These are phyloP conservation scores for Ammospiza caudacuta DNA, from an alignment of 2,113 vertebrate genomes.

Conservation along the genomic window DNA sequence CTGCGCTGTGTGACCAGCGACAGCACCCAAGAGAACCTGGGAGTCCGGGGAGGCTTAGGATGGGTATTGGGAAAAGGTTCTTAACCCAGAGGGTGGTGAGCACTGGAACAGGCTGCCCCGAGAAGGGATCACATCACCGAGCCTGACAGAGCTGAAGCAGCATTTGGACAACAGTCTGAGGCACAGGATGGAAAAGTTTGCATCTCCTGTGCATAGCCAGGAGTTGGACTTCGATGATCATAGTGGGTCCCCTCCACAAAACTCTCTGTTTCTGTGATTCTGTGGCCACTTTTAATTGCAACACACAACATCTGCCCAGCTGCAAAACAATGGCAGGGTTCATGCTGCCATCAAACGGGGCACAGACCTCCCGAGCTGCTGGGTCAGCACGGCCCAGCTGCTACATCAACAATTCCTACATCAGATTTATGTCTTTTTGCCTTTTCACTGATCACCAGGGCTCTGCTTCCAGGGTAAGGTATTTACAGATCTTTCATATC, in stretches of 20 bases:
- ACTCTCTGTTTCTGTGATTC: not conserved
- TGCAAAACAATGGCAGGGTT: not conserved
- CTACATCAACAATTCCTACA: not conserved
- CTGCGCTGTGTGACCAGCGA: not conserved
- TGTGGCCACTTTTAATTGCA: not conserved
- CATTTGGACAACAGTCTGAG: accelerated
- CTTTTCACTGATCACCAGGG: accelerated
- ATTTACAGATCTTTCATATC: not conserved
- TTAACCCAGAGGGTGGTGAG: not conserved
- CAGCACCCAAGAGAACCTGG: not conserved
- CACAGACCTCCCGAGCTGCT: not conserved
- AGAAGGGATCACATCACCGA: not conserved
- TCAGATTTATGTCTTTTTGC: not conserved
- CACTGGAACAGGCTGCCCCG: not conserved
- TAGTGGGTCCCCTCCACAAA: not conserved
- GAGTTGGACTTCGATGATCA: accelerated
- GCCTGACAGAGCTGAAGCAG: not conserved
- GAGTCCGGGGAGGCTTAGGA: not conserved
- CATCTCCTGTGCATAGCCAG: not conserved
- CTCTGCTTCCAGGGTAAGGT: not conserved
- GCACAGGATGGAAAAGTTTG: not conserved
- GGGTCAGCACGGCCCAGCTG: not conserved
- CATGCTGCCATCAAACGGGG: not conserved
- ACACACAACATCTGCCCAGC: not conserved
- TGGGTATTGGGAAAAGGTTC: not conserved